A percentile compares a stretch with the other conserved stretches of the same genome.
phyloP scores from a whole-genome alignment of 2,113 vertebrate species.

The Cyphomyrus discorhynchus region DNA sequence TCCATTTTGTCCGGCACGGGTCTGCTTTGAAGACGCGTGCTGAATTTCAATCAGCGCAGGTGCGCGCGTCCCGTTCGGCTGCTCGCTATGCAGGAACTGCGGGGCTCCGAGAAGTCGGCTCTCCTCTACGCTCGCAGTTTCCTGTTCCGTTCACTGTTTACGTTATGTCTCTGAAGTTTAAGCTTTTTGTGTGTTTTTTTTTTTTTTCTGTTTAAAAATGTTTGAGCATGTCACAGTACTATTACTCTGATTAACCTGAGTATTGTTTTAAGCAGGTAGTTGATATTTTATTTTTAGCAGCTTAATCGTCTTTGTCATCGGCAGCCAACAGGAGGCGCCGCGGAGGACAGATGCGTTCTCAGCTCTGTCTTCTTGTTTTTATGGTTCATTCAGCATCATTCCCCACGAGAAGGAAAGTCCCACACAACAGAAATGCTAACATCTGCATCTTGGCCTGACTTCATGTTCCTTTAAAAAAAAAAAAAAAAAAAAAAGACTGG shows the following conservation, averaged over 20 bases:
- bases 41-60: slow-evolving; percentile 11
- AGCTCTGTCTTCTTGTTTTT: background rate
- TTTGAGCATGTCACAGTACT: background rate
- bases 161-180: background rate
- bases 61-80: background rate
- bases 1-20: background rate
- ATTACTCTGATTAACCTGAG: background rate
- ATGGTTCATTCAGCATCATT: background rate
- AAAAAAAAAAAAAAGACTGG: background rate
- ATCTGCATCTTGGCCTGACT: background rate
- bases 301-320: background rate
- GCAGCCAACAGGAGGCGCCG: background rate
- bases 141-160: background rate
- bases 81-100: background rate
- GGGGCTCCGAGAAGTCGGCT: background rate
- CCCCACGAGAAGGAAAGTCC: background rate
- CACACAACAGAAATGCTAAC: background rate
- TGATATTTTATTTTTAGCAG: background rate
- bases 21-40: background rate
- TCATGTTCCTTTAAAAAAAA: background rate
- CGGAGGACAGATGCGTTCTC: background rate
- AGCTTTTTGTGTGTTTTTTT: background rate
- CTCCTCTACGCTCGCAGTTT: background rate
- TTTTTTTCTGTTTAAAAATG: background rate
- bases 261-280: background rate